Evolutionary conservation across 2,888 invertebrate genomes (phyloP).

Genomic region (Camptogramma bilineatum): DNA sequence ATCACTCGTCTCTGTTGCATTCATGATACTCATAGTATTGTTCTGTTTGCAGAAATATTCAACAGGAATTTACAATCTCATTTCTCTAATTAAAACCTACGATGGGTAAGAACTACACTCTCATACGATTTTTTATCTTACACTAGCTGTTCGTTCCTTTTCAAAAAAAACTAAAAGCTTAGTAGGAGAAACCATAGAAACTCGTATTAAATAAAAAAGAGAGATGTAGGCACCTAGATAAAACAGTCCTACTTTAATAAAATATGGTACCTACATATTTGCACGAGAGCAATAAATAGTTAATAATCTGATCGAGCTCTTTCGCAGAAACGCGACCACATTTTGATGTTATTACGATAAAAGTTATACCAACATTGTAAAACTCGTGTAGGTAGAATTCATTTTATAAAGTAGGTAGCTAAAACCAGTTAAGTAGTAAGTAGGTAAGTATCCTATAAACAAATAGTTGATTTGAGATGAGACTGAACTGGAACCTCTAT

Average conservation of each 20-base stretch:
- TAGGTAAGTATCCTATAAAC: too few relatives aligned
- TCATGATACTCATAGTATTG: constrained; percentile 17
- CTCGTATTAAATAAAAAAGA: too few relatives aligned
- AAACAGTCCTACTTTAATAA: not conserved
- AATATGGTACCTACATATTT: constrained; percentile 9
- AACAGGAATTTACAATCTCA: constrained; percentile 9
- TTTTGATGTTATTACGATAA: constrained; percentile 17
- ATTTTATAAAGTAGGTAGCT: too few relatives aligned
- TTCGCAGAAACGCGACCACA: constrained; percentile 14
- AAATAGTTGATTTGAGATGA: too few relatives aligned
- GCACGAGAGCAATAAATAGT: constrained; percentile 17
- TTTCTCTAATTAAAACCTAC: constrained; percentile 15
- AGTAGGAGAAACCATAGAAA: too few relatives aligned
- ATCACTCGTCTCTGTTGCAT: constrained; percentile 8
- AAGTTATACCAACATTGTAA: constrained; percentile 1
- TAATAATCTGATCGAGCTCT: constrained; percentile 18
- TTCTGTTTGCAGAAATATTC: constrained; percentile 19
- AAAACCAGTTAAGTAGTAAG: too few relatives aligned
- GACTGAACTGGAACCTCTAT: too few relatives aligned
- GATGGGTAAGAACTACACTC: not conserved
- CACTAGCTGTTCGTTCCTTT: too few relatives aligned
- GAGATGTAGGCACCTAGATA: too few relatives aligned
- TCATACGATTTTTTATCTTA: too few relatives aligned
- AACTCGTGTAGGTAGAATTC: not conserved
- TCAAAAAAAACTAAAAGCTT: too few relatives aligned